Evolutionary conservation across 2,797 vertebrate species (phyloP), one percentile per base, ranked within the genome.

Genomic region (Sebastiscus albofasciatus): DNA sequence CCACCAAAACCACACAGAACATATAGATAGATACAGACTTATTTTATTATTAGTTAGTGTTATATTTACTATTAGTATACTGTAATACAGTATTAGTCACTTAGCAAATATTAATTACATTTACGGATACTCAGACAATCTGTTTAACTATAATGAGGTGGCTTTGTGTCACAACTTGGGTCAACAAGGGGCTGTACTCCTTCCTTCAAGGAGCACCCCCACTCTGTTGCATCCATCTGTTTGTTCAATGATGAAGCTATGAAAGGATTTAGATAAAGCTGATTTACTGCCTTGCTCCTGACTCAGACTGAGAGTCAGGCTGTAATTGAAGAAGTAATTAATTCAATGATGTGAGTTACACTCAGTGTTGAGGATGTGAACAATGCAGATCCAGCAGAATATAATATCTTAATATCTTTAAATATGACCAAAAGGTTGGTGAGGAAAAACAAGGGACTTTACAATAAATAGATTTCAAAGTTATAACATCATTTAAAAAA

Each of bases 181-280:
- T 39, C 59, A 82, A 29, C 39, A 33, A 16, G 29, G 4, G 54
- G 31, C 2, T 67, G 12, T 4, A n/a, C 59, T 39, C 49, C 36
- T 24, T 24, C 31, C 54, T 56, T 42, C 66, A 74, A 11, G 61
- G 52, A 31, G 60, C 26, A 5, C 56, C 69, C 75, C 70, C 80
- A 60, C 33, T 65, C 75, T 49, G 54, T 26, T 80, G 79, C 16
- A 76, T 85, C 90, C 87, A 75, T 89, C 86, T 90, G 88, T 66
- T 82, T 69, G 31, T 33, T 83, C 46, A 26, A 56, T 54, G 55
- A 79, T 81, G 46, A 58, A 34, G 22, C 70, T 79, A 75, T 89
- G 89, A 85, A 82, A 86, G 82, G 92, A 90, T 92, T 92, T 87
- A 65, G 59, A 68, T 75, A 85, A 92, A 92, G 89, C 90, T 83